These are phyloP conservation scores for Drosophila sp. DNA, from an alignment of 1,140 invertebrate species.

Conservation along the genomic window DNA sequence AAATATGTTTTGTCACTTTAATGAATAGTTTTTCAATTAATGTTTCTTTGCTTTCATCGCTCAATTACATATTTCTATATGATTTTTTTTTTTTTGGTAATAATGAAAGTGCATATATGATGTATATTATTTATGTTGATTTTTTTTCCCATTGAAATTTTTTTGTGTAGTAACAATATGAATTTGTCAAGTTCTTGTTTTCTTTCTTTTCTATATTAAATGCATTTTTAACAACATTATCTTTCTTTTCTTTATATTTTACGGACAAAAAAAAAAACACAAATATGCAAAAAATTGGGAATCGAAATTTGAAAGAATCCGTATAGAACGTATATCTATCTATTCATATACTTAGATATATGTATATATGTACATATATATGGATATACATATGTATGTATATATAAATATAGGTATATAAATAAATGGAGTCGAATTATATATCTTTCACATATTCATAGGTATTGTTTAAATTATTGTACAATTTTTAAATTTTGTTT, in stretches of 20 bases:
- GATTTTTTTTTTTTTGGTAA: slow-evolving; percentile 41
- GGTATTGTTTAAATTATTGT: slow-evolving; percentile 64
- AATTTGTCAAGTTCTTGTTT: slow-evolving; percentile 14
- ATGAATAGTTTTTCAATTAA: slow-evolving; percentile 76
- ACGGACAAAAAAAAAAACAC: slow-evolving; percentile 34
- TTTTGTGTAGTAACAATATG: slow-evolving; percentile 66
- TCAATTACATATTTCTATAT: too few relatives aligned
- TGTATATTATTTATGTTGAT: slow-evolving; percentile 47
- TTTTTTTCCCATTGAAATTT: slow-evolving; percentile 35
- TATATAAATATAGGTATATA: slow-evolving; percentile 41
- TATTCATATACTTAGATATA: neutral
- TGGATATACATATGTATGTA: slow-evolving; percentile 40
- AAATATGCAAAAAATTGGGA: slow-evolving; percentile 19
- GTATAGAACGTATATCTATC: slow-evolving; percentile 33
- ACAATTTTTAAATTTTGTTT: slow-evolving; percentile 59
- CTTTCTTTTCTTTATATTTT: slow-evolving; percentile 28
- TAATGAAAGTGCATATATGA: slow-evolving; percentile 79
- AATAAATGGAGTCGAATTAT: slow-evolving; percentile 2
- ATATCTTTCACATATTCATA: slow-evolving; percentile 6
- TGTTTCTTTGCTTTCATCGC: slow-evolving; percentile 32
- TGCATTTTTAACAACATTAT: slow-evolving; percentile 79
- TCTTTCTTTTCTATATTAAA: slow-evolving; percentile 48
- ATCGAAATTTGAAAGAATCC: slow-evolving; percentile 39
- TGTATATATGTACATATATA: slow-evolving; percentile 41
- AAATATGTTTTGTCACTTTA: slow-evolving; percentile 75